A percentile compares a stretch with the other conserved stretches of the same genome.
Evolutionary conservation across 2,888 invertebrate species (phyloP).

Genomic region (Dasysyrphus albostriatus): DNA sequence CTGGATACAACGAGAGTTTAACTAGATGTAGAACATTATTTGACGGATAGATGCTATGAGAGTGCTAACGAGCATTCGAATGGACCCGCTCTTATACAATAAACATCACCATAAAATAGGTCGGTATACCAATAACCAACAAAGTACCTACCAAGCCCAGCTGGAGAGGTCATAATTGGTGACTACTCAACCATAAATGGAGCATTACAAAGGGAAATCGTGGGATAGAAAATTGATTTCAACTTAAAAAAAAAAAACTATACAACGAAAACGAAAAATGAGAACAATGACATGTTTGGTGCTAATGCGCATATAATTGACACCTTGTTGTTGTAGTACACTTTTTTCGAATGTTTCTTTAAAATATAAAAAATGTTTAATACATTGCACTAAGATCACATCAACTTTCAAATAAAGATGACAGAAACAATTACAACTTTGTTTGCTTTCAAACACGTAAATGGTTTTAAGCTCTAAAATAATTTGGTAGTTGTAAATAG

Average conservation of each 20-base stretch:
- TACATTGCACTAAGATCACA: too few relatives aligned
- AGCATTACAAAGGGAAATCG: slow-evolving; percentile 69
- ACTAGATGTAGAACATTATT: slow-evolving; percentile 27
- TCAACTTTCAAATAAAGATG: neutral
- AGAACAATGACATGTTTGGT: slow-evolving; percentile 52
- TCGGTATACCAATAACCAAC: neutral
- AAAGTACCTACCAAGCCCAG: slow-evolving; percentile 9
- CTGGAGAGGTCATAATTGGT: slow-evolving; percentile 69
- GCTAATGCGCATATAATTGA: slow-evolving; percentile 63
- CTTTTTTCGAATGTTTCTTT: neutral
- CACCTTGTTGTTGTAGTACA: slow-evolving; percentile 36
- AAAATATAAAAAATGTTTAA: too few relatives aligned
- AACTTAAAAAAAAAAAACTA: slow-evolving; percentile 21
- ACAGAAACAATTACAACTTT: neutral
- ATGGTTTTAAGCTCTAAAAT: too few relatives aligned
- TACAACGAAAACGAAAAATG: slow-evolving; percentile 20
- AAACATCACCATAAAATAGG: slow-evolving; percentile 21
- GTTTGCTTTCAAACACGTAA: neutral
- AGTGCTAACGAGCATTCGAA: slow-evolving; percentile 64
- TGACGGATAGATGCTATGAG: slow-evolving; percentile 56
- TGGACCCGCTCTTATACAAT: slow-evolving; percentile 19
- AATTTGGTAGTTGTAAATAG: too few relatives aligned
- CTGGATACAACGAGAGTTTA: neutral
- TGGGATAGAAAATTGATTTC: slow-evolving; percentile 71
- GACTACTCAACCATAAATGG: slow-evolving; percentile 68